Conservation (phyloP, 2,113 vertebrate genomes). For the Prolemur simus region DNA sequence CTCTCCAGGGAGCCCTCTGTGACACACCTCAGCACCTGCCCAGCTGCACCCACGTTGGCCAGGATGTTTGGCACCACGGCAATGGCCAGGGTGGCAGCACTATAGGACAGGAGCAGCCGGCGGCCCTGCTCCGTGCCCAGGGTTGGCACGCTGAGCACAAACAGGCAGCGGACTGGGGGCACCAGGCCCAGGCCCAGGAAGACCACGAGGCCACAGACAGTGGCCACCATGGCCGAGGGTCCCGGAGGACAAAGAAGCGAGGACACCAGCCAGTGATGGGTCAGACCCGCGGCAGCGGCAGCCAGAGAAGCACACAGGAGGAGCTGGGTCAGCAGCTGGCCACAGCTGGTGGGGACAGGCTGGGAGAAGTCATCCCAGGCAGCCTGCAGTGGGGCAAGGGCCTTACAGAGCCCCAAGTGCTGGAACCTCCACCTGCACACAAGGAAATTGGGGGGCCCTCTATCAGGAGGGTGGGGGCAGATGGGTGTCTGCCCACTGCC, state of each 20-base stretch:
- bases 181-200: conserved; percentile 86
- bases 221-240: conserved; percentile 50
- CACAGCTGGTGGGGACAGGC: conserved; percentile 81
- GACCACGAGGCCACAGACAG: conserved; percentile 81
- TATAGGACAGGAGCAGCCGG: conserved; percentile 89
- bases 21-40: conserved; percentile 89
- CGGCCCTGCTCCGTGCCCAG: conserved; percentile 91
- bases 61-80: conserved; percentile 90
- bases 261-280: conserved; percentile 89
- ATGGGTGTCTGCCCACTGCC: neutral
- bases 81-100: conserved; percentile 85
- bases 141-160: conserved; percentile 89
- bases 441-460: neutral
- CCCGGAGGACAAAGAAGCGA: conserved; percentile 83
- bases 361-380: conserved; percentile 89
- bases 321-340: conserved; percentile 86
- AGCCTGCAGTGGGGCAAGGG: neutral
- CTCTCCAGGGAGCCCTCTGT: conserved; percentile 89
- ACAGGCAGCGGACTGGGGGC: conserved; percentile 92
- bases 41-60: conserved; percentile 84
- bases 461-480: neutral
- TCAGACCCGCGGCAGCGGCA: conserved; percentile 78
- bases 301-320: conserved; percentile 85
- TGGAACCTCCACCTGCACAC: conserved; percentile 61
- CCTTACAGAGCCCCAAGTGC: conserved; percentile 17